Conservation (phyloP, 2,888 invertebrate genomes). For the Priocnemis perturbator region DNA sequence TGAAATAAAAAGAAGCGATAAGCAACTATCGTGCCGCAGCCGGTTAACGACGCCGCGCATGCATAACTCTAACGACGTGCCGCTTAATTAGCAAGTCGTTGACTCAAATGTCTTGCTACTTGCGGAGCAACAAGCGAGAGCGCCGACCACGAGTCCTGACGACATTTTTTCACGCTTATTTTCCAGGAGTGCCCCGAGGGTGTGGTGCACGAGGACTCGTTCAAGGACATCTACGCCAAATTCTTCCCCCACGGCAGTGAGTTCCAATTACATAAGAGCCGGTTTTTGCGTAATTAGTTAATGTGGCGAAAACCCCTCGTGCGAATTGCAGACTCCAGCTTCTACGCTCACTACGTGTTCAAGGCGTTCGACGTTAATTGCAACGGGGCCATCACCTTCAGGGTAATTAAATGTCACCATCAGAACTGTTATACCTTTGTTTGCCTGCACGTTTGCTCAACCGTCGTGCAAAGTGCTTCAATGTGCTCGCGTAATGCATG, state of each 20-base stretch:
- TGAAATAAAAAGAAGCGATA: too few species aligned
- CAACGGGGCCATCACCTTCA: constrained; percentile 97
- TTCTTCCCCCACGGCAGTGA: constrained; percentile 99
- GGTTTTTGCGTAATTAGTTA: constrained; percentile 52
- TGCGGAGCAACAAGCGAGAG: too few species aligned
- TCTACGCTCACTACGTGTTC: constrained; percentile 99
- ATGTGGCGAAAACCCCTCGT: constrained; percentile 36
- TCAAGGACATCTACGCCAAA: constrained; percentile 98
- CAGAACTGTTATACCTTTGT: background rate
- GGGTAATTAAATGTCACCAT: constrained; percentile 83
- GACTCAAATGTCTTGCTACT: too few species aligned
- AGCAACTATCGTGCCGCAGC: too few species aligned
- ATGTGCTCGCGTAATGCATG: too few species aligned
- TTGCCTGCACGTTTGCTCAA: background rate
- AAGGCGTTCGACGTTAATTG: constrained; percentile 98
- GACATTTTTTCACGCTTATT: constrained; percentile 13
- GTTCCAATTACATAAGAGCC: constrained; percentile 75
- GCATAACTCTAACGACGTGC: too few species aligned
- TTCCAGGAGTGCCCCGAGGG: constrained; percentile 97
- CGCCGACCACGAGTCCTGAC: background rate
- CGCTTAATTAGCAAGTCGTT: too few species aligned
- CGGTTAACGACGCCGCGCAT: too few species aligned
- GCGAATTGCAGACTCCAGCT: constrained; percentile 87
- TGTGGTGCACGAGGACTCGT: constrained; percentile 96
- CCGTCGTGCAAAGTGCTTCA: too few species aligned